phyloP scores from a whole-genome alignment of 2,113 vertebrate species.

The Strix aluco region DNA sequence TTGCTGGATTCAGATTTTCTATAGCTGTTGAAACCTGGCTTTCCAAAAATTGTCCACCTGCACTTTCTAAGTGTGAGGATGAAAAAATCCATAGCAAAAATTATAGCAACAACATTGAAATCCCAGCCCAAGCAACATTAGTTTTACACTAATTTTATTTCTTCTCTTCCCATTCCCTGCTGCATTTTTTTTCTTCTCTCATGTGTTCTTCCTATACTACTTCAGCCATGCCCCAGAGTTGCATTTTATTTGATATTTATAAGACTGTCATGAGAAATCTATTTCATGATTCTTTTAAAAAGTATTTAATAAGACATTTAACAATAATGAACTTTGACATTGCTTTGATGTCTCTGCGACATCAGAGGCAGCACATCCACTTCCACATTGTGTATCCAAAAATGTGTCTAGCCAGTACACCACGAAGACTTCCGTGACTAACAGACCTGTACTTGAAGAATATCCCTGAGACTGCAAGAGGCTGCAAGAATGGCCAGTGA shows the following conservation, averaged over 20 bases:
- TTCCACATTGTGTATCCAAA: neutral
- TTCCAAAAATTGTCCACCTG: neutral
- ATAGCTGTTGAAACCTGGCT: neutral
- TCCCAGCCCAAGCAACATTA: neutral
- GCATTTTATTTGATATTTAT: neutral
- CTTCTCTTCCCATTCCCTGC: neutral
- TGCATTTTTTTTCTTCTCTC: neutral
- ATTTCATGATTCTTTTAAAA: neutral
- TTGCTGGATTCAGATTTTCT: neutral
- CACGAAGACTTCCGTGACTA: neutral
- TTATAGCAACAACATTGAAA: neutral
- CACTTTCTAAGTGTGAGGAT: neutral
- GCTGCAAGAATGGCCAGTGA: neutral
- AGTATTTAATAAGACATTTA: neutral
- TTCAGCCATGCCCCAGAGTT: neutral
- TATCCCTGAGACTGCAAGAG: neutral
- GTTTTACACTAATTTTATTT: neutral
- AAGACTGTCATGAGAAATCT: neutral
- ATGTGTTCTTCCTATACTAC: neutral
- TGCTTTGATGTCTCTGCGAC: neutral
- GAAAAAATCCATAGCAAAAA: neutral
- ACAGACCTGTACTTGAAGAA: neutral
- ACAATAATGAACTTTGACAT: neutral
- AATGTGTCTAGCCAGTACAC: neutral
- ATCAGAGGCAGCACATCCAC: neutral